phyloP scores from a whole-genome alignment of 2,797 vertebrate genomes.

The Tinamus major region DNA sequence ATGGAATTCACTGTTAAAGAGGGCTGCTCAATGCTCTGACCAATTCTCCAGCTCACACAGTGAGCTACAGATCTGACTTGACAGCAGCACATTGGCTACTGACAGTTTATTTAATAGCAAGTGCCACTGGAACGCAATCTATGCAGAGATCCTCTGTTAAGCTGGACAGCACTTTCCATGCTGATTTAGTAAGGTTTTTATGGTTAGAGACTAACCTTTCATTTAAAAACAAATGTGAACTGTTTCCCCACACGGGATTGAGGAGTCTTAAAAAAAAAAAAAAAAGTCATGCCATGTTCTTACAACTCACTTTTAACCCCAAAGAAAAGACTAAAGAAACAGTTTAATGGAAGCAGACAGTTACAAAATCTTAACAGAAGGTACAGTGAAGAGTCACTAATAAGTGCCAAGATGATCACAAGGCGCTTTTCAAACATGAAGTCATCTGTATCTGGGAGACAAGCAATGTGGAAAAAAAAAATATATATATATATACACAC shows the following conservation, averaged over 20 bases:
- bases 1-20: neutral
- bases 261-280: too few relatives aligned
- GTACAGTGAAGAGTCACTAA: constrained; percentile 10
- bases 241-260: neutral
- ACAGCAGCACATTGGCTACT: neutral
- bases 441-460: neutral
- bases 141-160: neutral
- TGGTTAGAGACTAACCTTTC: constrained; percentile 41
- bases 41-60: neutral
- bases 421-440: neutral
- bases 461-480: neutral
- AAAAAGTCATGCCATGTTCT: neutral
- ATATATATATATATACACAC: too few relatives aligned
- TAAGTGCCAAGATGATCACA: constrained; percentile 47
- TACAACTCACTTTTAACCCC: constrained; percentile 19
- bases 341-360: constrained; percentile 28
- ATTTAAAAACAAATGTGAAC: constrained; percentile 48
- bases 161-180: neutral
- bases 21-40: neutral
- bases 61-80: neutral
- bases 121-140: neutral
- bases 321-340: constrained; percentile 6
- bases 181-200: constrained; percentile 31
- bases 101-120: neutral
- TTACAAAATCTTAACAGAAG: constrained; percentile 52